Base-by-base conservation (phyloP, 2,797 vertebrate genomes). In the Ctenochaetus hawaiiensis region DNA sequence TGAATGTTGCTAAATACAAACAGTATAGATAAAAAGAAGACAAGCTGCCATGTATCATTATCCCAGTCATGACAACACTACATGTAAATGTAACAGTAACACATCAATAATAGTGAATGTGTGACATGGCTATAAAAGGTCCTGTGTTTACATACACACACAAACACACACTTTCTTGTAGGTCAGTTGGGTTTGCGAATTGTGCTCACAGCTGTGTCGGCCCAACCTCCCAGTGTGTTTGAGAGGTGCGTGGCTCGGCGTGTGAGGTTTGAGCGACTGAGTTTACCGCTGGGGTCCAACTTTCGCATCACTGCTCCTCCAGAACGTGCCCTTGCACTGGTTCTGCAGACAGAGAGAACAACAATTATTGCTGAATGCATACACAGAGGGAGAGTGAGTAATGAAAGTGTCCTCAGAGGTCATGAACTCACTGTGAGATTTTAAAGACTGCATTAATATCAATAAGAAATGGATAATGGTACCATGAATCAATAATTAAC, bases 141-240 rank as follows among this genome's bases (percentile, higher is more conserved):
- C 69, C 78, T 49, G 67, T 76, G 51, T 74, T 71, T 75, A 34
- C 30, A 34, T 34, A 34, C 30, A 34, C 30, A 34, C 30, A 34
- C 39, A 73, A 66, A 80, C 9, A 81, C 58, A 80, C 43, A 82
- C 67, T 47, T 6, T 10, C 11, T 5, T 23, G 49, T 23, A 51
- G 60, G 65, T 94, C 76, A 94, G 81, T 87, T 90, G 57, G 89
- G 62, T 76, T 95, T 94, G 73, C 69, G 71, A 72, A 95, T 70
- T 68, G 81, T 93, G 73, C 83, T 91, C 65, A 88, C 82, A 49
- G 94, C 89, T 37, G 83, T 83, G 73, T 93, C 80, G 41, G 93
- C 93, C 94, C 92, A 95, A 67, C 87, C 88, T 67, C 91, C 93
- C 70, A 95, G 16, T 0, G 77, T 81, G 83, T 89, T 71, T 5